Conservation (phyloP, 2,888 invertebrate species). For the Dynastes tityus region DNA sequence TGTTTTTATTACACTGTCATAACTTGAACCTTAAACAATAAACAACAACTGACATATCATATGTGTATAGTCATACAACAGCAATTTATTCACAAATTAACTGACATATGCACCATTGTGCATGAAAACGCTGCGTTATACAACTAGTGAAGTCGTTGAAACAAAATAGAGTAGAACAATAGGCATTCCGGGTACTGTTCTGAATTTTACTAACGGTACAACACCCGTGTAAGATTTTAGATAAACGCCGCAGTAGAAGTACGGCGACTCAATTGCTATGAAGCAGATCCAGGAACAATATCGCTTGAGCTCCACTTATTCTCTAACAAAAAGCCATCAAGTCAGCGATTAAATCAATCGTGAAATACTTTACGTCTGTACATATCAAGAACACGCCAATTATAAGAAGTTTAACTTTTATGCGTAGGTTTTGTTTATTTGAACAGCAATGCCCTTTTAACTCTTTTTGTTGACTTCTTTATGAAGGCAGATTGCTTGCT, state of each 20-base stretch:
- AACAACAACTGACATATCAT: too few relatives aligned
- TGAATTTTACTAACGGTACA: slow-evolving; percentile 48
- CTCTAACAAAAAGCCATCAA: slow-evolving; percentile 27
- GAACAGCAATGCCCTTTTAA: slow-evolving; percentile 21
- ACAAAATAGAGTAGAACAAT: slow-evolving; percentile 36
- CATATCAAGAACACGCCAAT: slow-evolving; percentile 44
- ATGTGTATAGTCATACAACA: too few relatives aligned
- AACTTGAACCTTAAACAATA: too few relatives aligned
- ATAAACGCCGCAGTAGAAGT: slow-evolving; percentile 40
- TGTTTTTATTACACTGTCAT: too few relatives aligned
- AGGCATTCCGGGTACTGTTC: slow-evolving; percentile 18
- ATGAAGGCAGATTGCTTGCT: background rate
- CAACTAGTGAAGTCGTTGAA: background rate
- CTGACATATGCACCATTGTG: slow-evolving; percentile 14
- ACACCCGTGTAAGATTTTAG: slow-evolving; percentile 48
- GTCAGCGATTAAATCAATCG: slow-evolving; percentile 40
- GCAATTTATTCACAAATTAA: too few relatives aligned
- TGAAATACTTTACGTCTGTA: slow-evolving; percentile 21
- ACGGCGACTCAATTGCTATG: slow-evolving; percentile 40
- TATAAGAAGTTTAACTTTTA: slow-evolving; percentile 34
- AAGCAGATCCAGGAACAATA: slow-evolving; percentile 18
- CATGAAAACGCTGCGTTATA: background rate
- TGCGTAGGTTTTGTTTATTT: slow-evolving; percentile 31
- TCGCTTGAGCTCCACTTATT: slow-evolving; percentile 23
- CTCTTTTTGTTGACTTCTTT: slow-evolving; percentile 25